These are phyloP conservation scores for Melitaea athalia DNA, from an alignment of 2,888 invertebrate genomes.

Conservation along the genomic window DNA sequence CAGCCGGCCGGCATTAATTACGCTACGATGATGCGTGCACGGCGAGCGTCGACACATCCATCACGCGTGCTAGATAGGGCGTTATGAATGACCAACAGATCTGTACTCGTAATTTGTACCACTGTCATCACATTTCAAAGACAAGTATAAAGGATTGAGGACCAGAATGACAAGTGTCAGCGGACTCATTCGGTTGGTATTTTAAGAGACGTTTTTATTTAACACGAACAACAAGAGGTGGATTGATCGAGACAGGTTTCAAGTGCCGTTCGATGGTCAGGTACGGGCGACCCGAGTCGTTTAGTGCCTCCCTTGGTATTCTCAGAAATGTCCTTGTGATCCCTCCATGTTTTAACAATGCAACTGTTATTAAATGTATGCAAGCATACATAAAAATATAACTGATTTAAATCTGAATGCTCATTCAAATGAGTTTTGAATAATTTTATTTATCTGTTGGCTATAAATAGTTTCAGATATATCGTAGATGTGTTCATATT, in stretches of 20 bases:
- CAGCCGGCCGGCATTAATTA: slow-evolving; percentile 76
- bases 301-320: slow-evolving; percentile 68
- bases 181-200: slow-evolving; percentile 75
- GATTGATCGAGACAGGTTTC: slow-evolving; percentile 82
- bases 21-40: slow-evolving; percentile 69
- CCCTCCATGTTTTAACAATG: slow-evolving; percentile 60
- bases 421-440: slow-evolving; percentile 1
- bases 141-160: slow-evolving; percentile 82
- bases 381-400: slow-evolving; percentile 3
- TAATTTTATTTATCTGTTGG: not conserved
- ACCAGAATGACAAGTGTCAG: slow-evolving; percentile 81
- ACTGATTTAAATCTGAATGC: not conserved
- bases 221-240: slow-evolving; percentile 80
- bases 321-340: slow-evolving; percentile 75
- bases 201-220: slow-evolving; percentile 80
- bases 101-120: slow-evolving; percentile 82
- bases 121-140: slow-evolving; percentile 83
- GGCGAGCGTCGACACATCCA: slow-evolving; percentile 65
- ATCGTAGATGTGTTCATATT: not conserved
- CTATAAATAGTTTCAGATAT: not conserved
- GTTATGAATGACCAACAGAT: slow-evolving; percentile 79
- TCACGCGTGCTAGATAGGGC: slow-evolving; percentile 76
- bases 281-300: slow-evolving; percentile 65
- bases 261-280: slow-evolving; percentile 76
- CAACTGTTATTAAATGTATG: slow-evolving; percentile 51